Base-by-base conservation (phyloP, 2,888 invertebrate genomes). In the Caenorhabditis afra region DNA sequence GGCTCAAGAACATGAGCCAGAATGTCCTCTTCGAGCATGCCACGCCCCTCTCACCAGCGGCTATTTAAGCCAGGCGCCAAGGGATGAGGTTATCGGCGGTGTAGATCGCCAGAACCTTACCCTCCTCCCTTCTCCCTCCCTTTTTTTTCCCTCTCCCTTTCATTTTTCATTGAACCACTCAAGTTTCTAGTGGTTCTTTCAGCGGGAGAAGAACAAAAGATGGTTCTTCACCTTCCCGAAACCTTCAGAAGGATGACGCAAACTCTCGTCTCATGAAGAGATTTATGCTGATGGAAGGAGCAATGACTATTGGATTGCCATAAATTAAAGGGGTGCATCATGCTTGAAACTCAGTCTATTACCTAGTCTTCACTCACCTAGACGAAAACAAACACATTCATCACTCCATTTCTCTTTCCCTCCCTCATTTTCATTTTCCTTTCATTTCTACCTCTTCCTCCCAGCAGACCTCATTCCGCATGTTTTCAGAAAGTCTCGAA, bases 1-100 rank as follows among this genome's bases (percentile, higher is more conserved):
- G 55, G 61, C 59, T 70, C 61, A 39, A 70, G 64, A 64, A 64
- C 57, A 64, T 58, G 58, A 64, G 64, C 64, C 49, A 52, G 49
- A 58, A 58, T 68, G 68, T 58, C 64, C 73, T 64, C 58, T 20
- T 11, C n/a, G 16, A 23, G 62, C 62, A 70, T 41, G 58, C 73
- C 64, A 64, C 73, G 73, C 73, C 73, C 62, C 57, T 16, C 23
- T 45, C 3, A 41, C 22, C 44, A 52, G 39, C 49, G 35, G 14
- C 64, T 73, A 71, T 64, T 58, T 57, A 73, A 73, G 57, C 23
- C 44, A 8, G 29, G 55, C 14, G 39, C 18, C 58, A 18, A 44
- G 39, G 41, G 29, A 39, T 20, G 20, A 52, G 52, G 12, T 41
- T 59, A 59, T 50, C 52, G 45, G 18, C 50, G 18, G 20, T 50